phyloP scores from a whole-genome alignment of 1,140 invertebrate genomes.

The Carposina sasakii region DNA sequence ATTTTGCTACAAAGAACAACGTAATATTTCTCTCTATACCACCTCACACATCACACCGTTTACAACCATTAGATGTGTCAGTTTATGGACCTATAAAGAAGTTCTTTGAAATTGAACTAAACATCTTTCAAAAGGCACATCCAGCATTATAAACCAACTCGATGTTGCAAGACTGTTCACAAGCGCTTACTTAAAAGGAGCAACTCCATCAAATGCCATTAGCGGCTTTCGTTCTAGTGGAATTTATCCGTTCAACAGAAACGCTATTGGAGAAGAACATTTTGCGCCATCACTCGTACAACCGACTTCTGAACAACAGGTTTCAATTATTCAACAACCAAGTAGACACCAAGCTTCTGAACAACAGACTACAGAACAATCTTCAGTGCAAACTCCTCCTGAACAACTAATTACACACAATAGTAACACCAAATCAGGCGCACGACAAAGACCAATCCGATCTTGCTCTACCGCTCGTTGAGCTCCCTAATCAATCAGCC shows the following conservation, averaged over 20 bases:
- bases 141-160: slow-evolving; percentile 14
- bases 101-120: slow-evolving; percentile 22
- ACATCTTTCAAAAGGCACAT: slow-evolving; percentile 27
- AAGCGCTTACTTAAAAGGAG: neutral
- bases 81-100: slow-evolving; percentile 20
- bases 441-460: neutral
- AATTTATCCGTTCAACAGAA: slow-evolving; percentile 1
- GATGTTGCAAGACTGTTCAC: slow-evolving; percentile 4
- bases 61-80: slow-evolving; percentile 6
- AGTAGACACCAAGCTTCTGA: neutral
- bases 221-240: neutral
- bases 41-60: neutral
- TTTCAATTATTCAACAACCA: no score
- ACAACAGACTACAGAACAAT: neutral
- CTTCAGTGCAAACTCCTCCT: no score
- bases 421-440: no score
- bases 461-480: neutral
- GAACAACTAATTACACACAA: neutral
- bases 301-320: no score
- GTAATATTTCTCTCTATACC: neutral
- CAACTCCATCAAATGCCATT: neutral
- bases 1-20: neutral
- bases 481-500: neutral
- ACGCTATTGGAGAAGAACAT: neutral
- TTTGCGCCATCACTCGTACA: neutral